phyloP scores from a whole-genome alignment of 2,113 vertebrate genomes.

The Myrmecobius fasciatus region DNA sequence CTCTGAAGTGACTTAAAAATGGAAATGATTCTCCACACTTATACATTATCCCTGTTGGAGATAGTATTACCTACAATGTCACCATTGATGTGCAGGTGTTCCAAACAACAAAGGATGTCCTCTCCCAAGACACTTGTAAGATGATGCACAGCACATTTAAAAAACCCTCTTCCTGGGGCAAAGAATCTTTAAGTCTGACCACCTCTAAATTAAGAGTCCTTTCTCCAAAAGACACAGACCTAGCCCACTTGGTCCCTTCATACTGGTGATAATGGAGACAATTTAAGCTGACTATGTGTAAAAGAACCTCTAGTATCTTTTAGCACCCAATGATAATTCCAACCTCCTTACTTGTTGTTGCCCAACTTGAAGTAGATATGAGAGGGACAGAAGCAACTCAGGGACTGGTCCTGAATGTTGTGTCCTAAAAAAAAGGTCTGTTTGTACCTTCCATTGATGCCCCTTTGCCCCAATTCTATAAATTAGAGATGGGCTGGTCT shows the following conservation, averaged over 20 bases:
- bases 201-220: conserved; percentile 65
- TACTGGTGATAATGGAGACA: not conserved
- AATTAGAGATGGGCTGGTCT: not conserved
- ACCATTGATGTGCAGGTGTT: not conserved
- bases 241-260: not conserved
- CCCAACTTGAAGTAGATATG: not conserved
- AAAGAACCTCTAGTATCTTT: not conserved
- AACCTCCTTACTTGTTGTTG: not conserved
- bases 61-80: not conserved
- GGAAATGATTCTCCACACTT: rapidly evolving
- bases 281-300: not conserved
- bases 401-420: not conserved
- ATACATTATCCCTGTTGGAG: rapidly evolving
- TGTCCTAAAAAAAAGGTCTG: not conserved
- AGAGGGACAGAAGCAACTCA: not conserved
- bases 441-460: not conserved
- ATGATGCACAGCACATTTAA: not conserved
- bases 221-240: not conserved
- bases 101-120: not conserved
- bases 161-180: rapidly evolving
- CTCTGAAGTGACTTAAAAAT: conserved; percentile 28
- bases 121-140: not conserved
- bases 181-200: conserved; percentile 24
- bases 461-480: not conserved
- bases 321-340: not conserved